Base-by-base conservation (phyloP, 2,888 invertebrate species). In the Andrena marginata region DNA sequence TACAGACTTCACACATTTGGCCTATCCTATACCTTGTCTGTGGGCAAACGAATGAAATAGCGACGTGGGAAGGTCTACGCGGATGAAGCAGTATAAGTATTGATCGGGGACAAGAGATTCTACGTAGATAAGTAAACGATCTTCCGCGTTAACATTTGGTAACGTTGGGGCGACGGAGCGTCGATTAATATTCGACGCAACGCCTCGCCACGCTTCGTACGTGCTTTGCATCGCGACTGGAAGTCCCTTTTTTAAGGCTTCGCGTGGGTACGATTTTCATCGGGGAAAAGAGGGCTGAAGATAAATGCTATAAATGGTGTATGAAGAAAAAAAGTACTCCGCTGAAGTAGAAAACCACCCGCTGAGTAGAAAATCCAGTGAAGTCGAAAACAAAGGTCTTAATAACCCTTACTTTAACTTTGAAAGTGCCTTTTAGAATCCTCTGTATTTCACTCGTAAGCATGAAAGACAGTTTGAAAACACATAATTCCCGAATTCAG, bases 71-170 rank as follows among this genome's bases (percentile, higher is more conserved):
- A 56, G 54, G 54, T 23, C n/a, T 20, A 8, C 35, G 26, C 10
- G 23, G 20, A n/a, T 16, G 35, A 35, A 26, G 8, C 26, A 31
- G 20, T 54, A 42, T 42, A 7, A 13, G 48, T 29, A 48, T 71
- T 16, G 60, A 71, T 71, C 49, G 60, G 13, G 13, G 6, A 59
- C 31, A 13, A 13, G 42, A 26, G 23, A 70, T 48, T 60, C 70
- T 1, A n/a, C 42, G 42, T n/a, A 10, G 20, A 71, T 49, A 31
- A 68, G 33, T 31, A 23, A n/a, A 70, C 13, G 48, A 70, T 60
- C 60, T 42, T 70, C 48, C 48, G n/a, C 48, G 29, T 13, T 48
- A 23, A 20, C 16, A n/a, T 31, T 62, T 60, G 6, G 10, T 59
- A 29, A 0, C 48, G 20, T 26, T 2, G 8, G 16, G 8, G 8